Base-by-base conservation (phyloP, 2,113 vertebrate species). In the Atrichornis clamosus region DNA sequence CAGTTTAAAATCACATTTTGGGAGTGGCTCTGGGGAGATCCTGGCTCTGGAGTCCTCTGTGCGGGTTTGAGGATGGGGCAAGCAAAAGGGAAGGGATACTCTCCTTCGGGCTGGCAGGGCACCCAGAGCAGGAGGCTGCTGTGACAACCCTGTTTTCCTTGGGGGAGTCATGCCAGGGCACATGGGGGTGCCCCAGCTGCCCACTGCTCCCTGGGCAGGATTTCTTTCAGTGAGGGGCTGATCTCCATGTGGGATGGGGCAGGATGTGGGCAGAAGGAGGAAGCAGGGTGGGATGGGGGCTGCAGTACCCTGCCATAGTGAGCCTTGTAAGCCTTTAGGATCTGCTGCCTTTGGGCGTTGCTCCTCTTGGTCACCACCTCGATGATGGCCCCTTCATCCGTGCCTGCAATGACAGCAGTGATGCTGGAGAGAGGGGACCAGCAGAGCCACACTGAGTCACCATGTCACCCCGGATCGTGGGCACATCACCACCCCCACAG, bases 291-390 rank as follows among this genome's bases (percentile, higher is more conserved):
- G 28, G 19, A 75, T 11, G 9, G 15, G 21, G 19, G 14, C 5
- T 5, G 22, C 52, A 77, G 92, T 97, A 99, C 99, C 98, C 99
- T 97, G 96, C 99, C 99, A 13, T 99, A 98, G 90, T 99, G 98
- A 56, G 99, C 99, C 97, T 99, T 99, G 97, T 99, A 99, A 73
- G 98, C 95, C 95, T 98, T 98, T 30, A 98, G 96, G 95, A 99
- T 99, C 97, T 99, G 98, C 87, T 99, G 99, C 82, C 99, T 98
- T 97, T 99, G 99, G 20, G 95, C 94, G 0, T 99, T 99, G 97
- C 97, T 99, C 94, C 99, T 98, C 24, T 96, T 97, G 0, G 99
- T 98, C 91, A 99, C 33, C 60, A 99, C 99, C 6, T 99, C 97
- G 23, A 99, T 99, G 96, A 99, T 99, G 73, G 98, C 97, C 32